phyloP scores from a whole-genome alignment of 2,888 invertebrate species.

The Saturnia pavonia region DNA sequence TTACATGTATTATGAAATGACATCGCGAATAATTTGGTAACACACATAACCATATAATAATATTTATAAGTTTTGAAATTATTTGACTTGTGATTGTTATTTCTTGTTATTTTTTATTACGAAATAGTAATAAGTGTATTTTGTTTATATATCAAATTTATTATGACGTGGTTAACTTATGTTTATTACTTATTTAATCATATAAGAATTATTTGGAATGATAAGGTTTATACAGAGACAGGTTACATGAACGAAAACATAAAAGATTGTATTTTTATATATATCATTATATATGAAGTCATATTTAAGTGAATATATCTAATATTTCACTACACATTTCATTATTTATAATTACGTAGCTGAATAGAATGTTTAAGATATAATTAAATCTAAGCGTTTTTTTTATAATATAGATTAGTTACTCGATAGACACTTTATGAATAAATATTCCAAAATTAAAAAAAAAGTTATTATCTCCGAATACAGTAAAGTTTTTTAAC shows the following conservation, averaged over 20 bases:
- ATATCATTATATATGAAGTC: conserved; percentile 21
- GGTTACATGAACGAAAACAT: conserved; percentile 33
- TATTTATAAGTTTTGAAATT: not conserved
- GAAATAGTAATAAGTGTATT: not conserved
- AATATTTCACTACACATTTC: conserved; percentile 41
- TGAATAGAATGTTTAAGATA: conserved; percentile 1
- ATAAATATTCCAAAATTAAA: not conserved
- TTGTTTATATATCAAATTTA: not conserved
- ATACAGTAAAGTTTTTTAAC: not conserved
- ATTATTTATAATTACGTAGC: conserved; percentile 16
- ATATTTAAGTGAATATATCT: conserved; percentile 35
- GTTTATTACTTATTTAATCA: not conserved
- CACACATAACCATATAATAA: not conserved
- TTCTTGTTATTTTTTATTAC: not conserved
- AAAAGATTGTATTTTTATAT: conserved; percentile 56
- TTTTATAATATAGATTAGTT: conserved; percentile 5
- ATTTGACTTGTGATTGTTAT: not conserved
- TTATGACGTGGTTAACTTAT: not conserved
- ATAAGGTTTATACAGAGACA: conserved; percentile 22
- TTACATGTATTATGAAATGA: not conserved
- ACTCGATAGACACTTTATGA: not conserved
- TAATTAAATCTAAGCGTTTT: conserved; percentile 1
- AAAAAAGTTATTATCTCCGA: not conserved
- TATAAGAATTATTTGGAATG: conserved; percentile 8
- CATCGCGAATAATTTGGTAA: not conserved